phyloP scores from a whole-genome alignment of 2,888 invertebrate genomes.

The Saturnia japonica region DNA sequence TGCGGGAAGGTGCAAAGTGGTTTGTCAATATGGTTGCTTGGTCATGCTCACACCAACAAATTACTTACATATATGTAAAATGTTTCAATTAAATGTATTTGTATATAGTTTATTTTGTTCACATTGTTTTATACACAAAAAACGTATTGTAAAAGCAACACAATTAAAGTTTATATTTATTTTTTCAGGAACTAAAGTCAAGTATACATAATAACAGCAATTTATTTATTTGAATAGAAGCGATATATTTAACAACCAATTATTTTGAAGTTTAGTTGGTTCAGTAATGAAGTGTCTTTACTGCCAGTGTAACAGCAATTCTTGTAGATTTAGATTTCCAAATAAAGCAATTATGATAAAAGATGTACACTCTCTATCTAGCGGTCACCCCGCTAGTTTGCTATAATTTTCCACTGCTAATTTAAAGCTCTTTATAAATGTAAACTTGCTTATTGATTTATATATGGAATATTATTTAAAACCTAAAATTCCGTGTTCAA shows the following conservation, averaged over 20 bases:
- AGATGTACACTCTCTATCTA: too few species aligned
- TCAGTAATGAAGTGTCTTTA: not conserved
- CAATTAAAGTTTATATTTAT: not conserved
- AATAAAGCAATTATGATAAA: too few species aligned
- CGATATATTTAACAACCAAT: not conserved
- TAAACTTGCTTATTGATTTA: too few species aligned
- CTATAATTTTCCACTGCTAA: too few species aligned
- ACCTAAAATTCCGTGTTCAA: too few species aligned
- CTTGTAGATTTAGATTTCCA: not conserved
- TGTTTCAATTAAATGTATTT: conserved; percentile 49
- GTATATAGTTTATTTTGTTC: not conserved
- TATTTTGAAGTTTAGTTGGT: not conserved
- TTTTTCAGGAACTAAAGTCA: not conserved
- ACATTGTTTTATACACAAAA: not conserved
- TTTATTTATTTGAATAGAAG: not conserved
- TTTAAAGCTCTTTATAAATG: too few species aligned
- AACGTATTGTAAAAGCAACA: not conserved
- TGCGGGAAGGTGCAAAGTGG: conserved; percentile 71
- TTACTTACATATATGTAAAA: conserved; percentile 57
- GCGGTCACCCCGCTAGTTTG: too few species aligned
- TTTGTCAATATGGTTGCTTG: conserved; percentile 62
- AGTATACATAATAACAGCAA: not conserved
- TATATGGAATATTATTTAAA: too few species aligned
- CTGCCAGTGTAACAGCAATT: not conserved
- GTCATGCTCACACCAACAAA: conserved; percentile 57